Base-by-base conservation (phyloP, 2,797 vertebrate genomes). In the Coracias cyanogaster region DNA sequence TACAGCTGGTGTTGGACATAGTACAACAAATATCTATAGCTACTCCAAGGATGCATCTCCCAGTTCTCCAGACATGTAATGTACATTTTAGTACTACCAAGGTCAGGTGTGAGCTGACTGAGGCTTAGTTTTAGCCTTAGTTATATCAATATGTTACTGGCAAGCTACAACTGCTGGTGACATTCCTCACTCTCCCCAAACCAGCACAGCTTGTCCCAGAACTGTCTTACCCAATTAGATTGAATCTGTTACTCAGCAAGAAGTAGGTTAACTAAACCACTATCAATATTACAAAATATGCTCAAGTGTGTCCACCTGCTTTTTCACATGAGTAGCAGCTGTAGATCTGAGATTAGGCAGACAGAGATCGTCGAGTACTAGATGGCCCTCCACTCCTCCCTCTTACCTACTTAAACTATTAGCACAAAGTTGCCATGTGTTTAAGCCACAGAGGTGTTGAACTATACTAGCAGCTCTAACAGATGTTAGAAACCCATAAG, bases 201-300 rank as follows among this genome's bases (percentile, higher is more conserved):
- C 24, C 46, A 81, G 82, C 41, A 86, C 76, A 93, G 65, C 46
- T 66, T 91, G 76, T 89, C 91, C 82, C 91, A 91, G 84, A 96
- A 93, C 84, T 93, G 85, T 90, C 91, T 91, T 55, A 62, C 54
- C 18, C 62, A 92, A 94, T 94, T 94, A 93, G 15, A 78, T 1
- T 33, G n/a, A 71, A 67, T 69, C 29, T 62, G 62, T 72, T 95
- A 81, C 35, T 83, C 54, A 66, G 43, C 46, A 90, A 82, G 22
- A 92, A 93, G 65, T 84, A 91, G 94, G 88, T 82, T 96, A 96
- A 71, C 72, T 70, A 94, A 93, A 78, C n/a, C 65, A 90, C 46
- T 91, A 69, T 52, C 82, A 86, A 39, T 83, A 86, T 60, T 66
- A 90, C 49, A 62, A 26, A 37, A 65, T 61, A 76, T 1, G 0